These are phyloP conservation scores for Pheosia tremula DNA, from an alignment of 2,888 invertebrate genomes.

Conservation along the genomic window DNA sequence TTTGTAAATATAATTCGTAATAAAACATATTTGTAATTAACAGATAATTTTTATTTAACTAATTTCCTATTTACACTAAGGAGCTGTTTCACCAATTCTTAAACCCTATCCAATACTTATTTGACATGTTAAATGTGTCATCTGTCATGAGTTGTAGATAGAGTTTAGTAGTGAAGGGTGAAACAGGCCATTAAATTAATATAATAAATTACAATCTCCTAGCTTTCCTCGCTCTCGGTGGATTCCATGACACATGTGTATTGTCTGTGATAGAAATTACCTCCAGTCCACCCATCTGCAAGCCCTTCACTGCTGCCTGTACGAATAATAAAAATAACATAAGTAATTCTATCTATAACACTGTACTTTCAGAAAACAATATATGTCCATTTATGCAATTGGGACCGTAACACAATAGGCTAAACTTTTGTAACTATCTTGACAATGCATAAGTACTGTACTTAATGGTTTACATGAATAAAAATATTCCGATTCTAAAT, in stretches of 20 bases:
- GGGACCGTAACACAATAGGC: too few relatives aligned
- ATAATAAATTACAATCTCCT: constrained; percentile 87
- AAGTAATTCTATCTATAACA: constrained; percentile 6
- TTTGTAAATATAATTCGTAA: constrained; percentile 11
- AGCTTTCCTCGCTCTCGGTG: constrained; percentile 93
- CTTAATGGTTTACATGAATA: too few relatives aligned
- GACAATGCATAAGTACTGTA: too few relatives aligned
- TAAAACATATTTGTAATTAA: constrained; percentile 12
- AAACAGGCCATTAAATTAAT: neutral
- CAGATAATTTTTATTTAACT: constrained; percentile 14
- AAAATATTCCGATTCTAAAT: too few relatives aligned
- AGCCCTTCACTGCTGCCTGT: constrained; percentile 96
- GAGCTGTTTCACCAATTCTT: too few relatives aligned
- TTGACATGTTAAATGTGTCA: too few relatives aligned
- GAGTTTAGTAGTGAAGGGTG: too few relatives aligned
- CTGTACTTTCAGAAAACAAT: too few relatives aligned
- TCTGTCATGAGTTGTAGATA: too few relatives aligned
- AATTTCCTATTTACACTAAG: constrained; percentile 12
- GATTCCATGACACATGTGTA: constrained; percentile 93
- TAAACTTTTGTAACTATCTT: too few relatives aligned
- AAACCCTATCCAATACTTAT: too few relatives aligned
- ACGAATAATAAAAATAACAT: constrained; percentile 45
- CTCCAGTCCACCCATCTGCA: constrained; percentile 95
- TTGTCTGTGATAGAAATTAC: constrained; percentile 97
- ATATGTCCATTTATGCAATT: too few relatives aligned